Base-by-base conservation (phyloP, 2,888 invertebrate species). In the Cheilosia soror region DNA sequence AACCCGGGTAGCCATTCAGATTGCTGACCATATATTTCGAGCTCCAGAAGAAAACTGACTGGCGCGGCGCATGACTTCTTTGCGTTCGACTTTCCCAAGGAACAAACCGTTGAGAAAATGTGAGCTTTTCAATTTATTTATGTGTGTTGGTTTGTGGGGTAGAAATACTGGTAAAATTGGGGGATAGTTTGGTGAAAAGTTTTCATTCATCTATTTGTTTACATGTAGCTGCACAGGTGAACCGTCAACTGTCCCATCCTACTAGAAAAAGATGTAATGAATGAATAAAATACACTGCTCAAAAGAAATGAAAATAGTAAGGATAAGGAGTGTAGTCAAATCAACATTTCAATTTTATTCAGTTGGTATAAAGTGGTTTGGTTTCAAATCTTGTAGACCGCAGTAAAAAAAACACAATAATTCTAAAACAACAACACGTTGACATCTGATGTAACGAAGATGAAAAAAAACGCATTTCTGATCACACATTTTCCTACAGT, bases 21-120 rank as follows among this genome's bases (percentile, higher is more conserved):
- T 47, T 69, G 37, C 6, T 25, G 69, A 63, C 78, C 63, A 49
- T 20, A 47, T 55, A 55, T 13, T 44, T 9, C 9, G 55, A 78
- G 78, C 78, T 69, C 62, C 69, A 55, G 78, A 71, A 71, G 78
- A 78, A 78, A 78, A 78, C 78, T 78, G 77, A 37, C 60, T 62
- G 63, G 78, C 78, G 78, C 78, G 63, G 78, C 78, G 78, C 78
- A 78, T 78, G 78, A 47, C 25, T 78, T 55, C 11, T 69, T 62
- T 11, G 62, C 15, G 9, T 63, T 69, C 55, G 37, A 49, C 33
- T 63, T 78, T 71, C 51, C 40, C 69, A 63, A 63, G 69, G 49
- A 71, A 49, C 77, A 40, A 69, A 57, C 40, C 63, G 63, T 69
- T 58, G 55, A 33, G 44, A 25, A 55, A 60, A 57, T 69, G 2